Base-by-base conservation (phyloP, 2,888 invertebrate genomes). In the Slavum lentiscoides region DNA sequence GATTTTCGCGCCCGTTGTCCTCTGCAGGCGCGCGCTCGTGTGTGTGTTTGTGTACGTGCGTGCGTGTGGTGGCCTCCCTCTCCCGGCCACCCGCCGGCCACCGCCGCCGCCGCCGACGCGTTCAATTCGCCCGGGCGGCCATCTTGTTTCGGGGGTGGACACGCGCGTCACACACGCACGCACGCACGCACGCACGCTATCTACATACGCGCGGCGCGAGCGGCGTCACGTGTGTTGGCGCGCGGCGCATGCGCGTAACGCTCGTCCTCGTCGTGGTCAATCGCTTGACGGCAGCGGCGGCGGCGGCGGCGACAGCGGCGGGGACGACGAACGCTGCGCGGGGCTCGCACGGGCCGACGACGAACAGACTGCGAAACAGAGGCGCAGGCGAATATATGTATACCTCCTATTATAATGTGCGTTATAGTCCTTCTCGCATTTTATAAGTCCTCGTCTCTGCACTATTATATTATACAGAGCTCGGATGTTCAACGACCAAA, bases 1-100 rank as follows among this genome's bases (percentile, higher is more conserved):
- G 80, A 80, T 80, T 80, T 80, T 80, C 80, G 80, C 80, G 80
- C 80, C 80, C 80, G 80, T 64, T 80, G 80, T 80, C 80, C 80
- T 64, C 39, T 39, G 58, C n/a, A 49, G 43, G 67, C 61, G 13
- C 58, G 21, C 19, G 30, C 11, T 30, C 19, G n/a, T 69, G 53
- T 11, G 73, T 30, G 61, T n/a, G 69, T 4, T 37, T n/a, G 43
- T 5, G 58, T 61, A 59, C 7, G 73, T 73, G 66, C 30, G 74
- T 66, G 55, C 11, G 53, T 64, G 74, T 67, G 76, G 59, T 49
- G 43, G 49, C 49, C 68, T 68, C 68, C 76, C 76, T 69, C 61
- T 30, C 21, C 19, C 55, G 19, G 0, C 17, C 55, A 19, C 13
- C 74, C 30, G 4, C 30, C 30, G 2, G 30, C 4, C 30, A 4